These are phyloP conservation scores for Papilio xuthus DNA, from an alignment of 1,140 invertebrate genomes.

Conservation along the genomic window DNA sequence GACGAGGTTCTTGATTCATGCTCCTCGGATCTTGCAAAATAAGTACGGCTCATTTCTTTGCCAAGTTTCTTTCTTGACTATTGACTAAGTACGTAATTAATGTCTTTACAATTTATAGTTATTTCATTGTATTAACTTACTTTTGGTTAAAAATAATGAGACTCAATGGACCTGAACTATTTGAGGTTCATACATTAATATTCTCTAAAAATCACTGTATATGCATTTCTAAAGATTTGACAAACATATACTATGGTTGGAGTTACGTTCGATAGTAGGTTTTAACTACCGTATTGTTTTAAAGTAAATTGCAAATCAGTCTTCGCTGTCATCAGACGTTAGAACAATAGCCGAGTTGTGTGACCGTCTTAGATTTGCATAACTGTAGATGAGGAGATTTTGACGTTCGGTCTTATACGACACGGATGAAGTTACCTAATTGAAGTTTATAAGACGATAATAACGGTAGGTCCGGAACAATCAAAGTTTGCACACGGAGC, in stretches of 20 bases:
- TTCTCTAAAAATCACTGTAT: too few species aligned
- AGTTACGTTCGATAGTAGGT: slow-evolving; percentile 13
- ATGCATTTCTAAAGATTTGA: too few species aligned
- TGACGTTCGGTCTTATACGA: not conserved
- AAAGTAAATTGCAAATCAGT: slow-evolving; percentile 58
- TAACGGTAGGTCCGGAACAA: slow-evolving; percentile 32
- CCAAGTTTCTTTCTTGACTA: slow-evolving; percentile 22
- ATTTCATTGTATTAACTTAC: slow-evolving; percentile 27
- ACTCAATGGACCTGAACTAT: too few species aligned
- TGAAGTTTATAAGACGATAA: slow-evolving; percentile 38
- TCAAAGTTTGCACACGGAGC: slow-evolving; percentile 30
- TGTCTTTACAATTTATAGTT: not conserved
- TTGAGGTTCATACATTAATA: too few species aligned
- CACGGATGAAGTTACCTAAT: slow-evolving; percentile 28
- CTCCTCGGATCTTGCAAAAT: slow-evolving; percentile 34
- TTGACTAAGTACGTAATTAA: slow-evolving; percentile 3
- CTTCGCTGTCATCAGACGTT: slow-evolving; percentile 48
- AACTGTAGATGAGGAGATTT: slow-evolving; percentile 47
- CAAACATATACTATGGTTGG: slow-evolving; percentile 16
- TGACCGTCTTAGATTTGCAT: slow-evolving; percentile 50
- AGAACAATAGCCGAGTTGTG: slow-evolving; percentile 47
- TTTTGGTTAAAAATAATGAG: not conserved
- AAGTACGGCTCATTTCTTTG: slow-evolving; percentile 36
- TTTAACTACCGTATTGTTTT: too few species aligned
- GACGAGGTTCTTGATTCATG: slow-evolving; percentile 41